A percentile compares a stretch with the other conserved stretches of the same genome.
Conservation (phyloP, 2,113 vertebrate genomes). For the Paracyprichromis sp. region DNA sequence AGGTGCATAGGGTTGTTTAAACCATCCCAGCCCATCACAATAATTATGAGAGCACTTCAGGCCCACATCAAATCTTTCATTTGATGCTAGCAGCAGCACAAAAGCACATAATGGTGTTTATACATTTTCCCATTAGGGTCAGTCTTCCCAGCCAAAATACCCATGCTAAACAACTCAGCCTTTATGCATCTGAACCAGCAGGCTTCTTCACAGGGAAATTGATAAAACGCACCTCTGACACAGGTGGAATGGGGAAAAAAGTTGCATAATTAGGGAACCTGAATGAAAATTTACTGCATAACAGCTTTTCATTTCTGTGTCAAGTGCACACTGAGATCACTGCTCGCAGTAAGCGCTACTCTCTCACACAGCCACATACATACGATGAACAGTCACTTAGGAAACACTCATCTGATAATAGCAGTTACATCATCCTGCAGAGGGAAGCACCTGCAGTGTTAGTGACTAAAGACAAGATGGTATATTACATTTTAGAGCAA, state of each 20-base stretch:
- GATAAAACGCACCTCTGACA: background rate
- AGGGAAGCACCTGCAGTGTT: conserved; percentile 5
- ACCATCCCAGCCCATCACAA: conserved; percentile 5
- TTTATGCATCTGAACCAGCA: background rate
- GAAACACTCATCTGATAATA: conserved; percentile 21
- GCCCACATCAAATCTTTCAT: conserved; percentile 32
- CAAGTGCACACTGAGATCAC: conserved; percentile 35
- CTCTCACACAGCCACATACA: background rate
- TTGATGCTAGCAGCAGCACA: conserved; percentile 2
- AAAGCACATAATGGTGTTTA: conserved; percentile 42
- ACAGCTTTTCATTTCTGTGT: conserved; percentile 31
- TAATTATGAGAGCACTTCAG: conserved; percentile 38
- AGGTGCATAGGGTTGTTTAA: conserved; percentile 18
- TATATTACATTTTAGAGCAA: background rate
- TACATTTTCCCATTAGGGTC: conserved; percentile 19
- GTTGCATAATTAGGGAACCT: background rate
- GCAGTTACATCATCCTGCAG: conserved; percentile 20
- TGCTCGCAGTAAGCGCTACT: background rate
- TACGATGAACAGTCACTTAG: conserved; percentile 1
- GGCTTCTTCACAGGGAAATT: background rate
- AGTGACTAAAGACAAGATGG: background rate
- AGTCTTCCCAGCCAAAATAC: background rate
- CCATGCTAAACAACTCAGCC: background rate
- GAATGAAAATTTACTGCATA: conserved; percentile 6
- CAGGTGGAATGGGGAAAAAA: background rate